These are phyloP conservation scores for Eupithecia abbreviata DNA, from an alignment of 2,888 invertebrate genomes.

Conservation along the genomic window DNA sequence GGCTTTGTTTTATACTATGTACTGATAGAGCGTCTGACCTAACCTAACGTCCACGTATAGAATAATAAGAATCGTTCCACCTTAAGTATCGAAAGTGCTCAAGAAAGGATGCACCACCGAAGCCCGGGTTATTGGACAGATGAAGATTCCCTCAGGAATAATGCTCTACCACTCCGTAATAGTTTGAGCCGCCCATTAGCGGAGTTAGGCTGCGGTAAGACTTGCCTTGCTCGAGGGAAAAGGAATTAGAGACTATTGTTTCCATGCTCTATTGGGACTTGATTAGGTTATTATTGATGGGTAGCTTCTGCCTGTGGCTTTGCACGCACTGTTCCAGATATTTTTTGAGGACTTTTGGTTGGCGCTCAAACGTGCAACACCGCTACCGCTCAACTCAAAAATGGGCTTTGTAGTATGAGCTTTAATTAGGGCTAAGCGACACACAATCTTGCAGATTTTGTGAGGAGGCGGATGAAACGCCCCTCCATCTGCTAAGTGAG, in stretches of 20 bases:
- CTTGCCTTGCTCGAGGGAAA: slow-evolving; percentile 56
- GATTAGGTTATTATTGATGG: neutral
- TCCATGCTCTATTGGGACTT: slow-evolving; percentile 21
- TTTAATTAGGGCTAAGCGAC: too few species aligned
- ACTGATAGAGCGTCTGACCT: neutral
- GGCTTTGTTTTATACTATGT: too few species aligned
- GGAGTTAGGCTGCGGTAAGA: slow-evolving; percentile 65
- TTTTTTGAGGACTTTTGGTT: too few species aligned
- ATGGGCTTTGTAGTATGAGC: too few species aligned
- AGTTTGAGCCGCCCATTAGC: slow-evolving; percentile 69
- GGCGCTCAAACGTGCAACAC: too few species aligned
- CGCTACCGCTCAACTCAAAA: too few species aligned
- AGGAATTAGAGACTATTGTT: slow-evolving; percentile 27
- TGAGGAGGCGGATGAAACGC: too few species aligned
- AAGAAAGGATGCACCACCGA: slow-evolving; percentile 40
- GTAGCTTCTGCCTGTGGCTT: neutral
- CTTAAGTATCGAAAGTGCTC: neutral
- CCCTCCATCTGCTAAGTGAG: too few species aligned
- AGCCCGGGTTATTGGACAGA: slow-evolving; percentile 54
- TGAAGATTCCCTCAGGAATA: slow-evolving; percentile 59
- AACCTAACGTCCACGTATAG: neutral
- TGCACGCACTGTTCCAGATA: neutral
- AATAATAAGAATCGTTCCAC: neutral
- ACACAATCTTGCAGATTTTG: too few species aligned
- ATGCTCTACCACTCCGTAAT: slow-evolving; percentile 64